Base-by-base conservation (phyloP, 2,113 vertebrate genomes). In the Alouatta palliata region DNA sequence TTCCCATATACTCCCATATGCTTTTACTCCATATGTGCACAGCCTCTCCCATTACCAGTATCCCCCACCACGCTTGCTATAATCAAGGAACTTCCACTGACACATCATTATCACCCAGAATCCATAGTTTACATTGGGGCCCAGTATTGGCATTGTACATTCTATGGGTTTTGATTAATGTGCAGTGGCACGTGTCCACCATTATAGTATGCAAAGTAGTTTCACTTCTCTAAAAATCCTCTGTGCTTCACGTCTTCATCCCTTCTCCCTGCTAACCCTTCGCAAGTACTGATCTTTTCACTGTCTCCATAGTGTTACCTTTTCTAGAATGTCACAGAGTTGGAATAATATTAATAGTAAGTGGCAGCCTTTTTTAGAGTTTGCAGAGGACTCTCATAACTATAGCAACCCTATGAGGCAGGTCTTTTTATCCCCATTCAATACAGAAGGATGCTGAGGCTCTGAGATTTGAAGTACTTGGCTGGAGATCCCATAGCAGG, bases 61-160 rank as follows among this genome's bases (percentile, higher is more conserved):
- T 35, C 25, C 12, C 16, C 45, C 17, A 13, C 10, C 19, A 49
- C n/a, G 12, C 40, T 77, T 83, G 54, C 43, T 54, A 75, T 13
- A 20, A 8, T 6, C 16, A 2, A 1, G 0, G 6, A 89, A 23
- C 27, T 37, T 47, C 17, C 13, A 12, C 0, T 45, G 61, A 6
- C 17, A 35, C 11, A 12, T 87, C n/a, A 8, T 76, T 37, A 49
- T 17, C 45, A 13, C 12, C 37, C 17, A 2, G 47, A 61, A 47
- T 37, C 23, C 43, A 5, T 17, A n/a, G 43, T 79, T 70, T 71
- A 17, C 25, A 1, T 64, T 19, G 21, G 45, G 10, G 30, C 25
- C 56, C 17, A 5, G 3, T 58, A 30, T 49, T 45, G 43, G 45
- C 47, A 37, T 10, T 47, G 32, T 14, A 20, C 4, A 10, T 61